Conservation (phyloP, 2,113 vertebrate genomes). For the Cyphomyrus discorhynchus region DNA sequence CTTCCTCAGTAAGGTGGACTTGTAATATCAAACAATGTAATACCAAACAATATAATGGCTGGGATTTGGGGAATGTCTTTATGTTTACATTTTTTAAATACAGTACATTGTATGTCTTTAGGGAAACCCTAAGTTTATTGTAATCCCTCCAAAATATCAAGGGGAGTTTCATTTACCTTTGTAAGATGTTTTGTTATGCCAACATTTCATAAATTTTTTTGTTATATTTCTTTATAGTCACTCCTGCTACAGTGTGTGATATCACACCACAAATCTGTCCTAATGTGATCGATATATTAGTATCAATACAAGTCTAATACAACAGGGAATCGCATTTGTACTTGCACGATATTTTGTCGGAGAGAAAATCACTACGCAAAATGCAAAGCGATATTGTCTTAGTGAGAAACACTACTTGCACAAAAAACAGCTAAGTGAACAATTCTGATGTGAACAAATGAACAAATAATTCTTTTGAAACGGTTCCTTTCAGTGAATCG, state of each 20-base stretch:
- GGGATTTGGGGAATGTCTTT: not conserved
- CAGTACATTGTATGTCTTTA: not conserved
- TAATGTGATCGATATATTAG: not conserved
- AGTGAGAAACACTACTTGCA: not conserved
- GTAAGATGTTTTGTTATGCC: conserved; percentile 1
- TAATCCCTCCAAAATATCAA: not conserved
- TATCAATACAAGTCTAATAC: not conserved
- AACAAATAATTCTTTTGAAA: not conserved
- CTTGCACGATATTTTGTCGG: not conserved
- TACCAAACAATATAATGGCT: not conserved
- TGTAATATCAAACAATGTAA: conserved; percentile 2
- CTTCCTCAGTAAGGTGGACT: not conserved
- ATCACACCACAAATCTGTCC: not conserved
- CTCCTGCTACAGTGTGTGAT: not conserved
- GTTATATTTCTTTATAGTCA: not conserved
- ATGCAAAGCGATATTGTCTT: not conserved
- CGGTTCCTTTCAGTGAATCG: not conserved
- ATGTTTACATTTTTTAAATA: not conserved
- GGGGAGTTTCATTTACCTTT: not conserved
- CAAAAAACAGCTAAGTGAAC: not conserved
- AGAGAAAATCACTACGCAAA: not conserved
- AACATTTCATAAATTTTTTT: not conserved
- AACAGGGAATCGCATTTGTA: not conserved
- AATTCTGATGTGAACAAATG: not conserved
- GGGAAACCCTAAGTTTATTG: not conserved